These are phyloP conservation scores for Remorina albescens DNA, from an alignment of 2,797 vertebrate genomes.

Conservation along the genomic window DNA sequence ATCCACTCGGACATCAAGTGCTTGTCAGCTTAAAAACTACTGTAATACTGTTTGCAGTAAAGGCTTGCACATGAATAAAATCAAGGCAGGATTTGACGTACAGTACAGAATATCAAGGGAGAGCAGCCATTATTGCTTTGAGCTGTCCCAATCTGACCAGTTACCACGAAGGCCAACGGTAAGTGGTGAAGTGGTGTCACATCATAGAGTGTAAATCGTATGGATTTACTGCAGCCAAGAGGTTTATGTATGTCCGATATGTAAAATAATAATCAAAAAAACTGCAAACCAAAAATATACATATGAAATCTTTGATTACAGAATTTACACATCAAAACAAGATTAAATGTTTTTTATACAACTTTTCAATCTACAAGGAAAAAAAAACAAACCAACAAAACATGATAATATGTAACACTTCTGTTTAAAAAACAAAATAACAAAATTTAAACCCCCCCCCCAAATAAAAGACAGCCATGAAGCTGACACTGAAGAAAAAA, in stretches of 20 bases:
- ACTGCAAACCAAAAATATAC: constrained; percentile 53
- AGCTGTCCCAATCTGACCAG: constrained; percentile 47
- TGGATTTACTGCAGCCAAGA: constrained; percentile 40
- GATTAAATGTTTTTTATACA: constrained; percentile 24
- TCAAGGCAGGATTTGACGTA: constrained; percentile 63
- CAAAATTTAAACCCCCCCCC: too few relatives aligned
- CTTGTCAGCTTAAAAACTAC: background rate
- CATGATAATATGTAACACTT: constrained; percentile 10
- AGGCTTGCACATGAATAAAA: constrained; percentile 37
- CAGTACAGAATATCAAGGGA: constrained; percentile 45
- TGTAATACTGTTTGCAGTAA: constrained; percentile 39
- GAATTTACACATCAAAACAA: constrained; percentile 49
- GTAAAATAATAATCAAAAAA: constrained; percentile 25
- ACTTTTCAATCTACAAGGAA: constrained; percentile 20
- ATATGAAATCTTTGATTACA: constrained; percentile 46
- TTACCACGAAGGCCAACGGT: constrained; percentile 19
- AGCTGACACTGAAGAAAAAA: constrained; percentile 7
- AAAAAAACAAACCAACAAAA: background rate
- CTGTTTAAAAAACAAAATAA: constrained; percentile 59
- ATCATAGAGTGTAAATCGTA: constrained; percentile 7
- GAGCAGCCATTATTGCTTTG: constrained; percentile 67
- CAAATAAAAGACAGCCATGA: constrained; percentile 39
- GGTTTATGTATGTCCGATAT: constrained; percentile 47
- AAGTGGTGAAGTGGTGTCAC: constrained; percentile 33
- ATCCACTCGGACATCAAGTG: constrained; percentile 50